A percentile compares a stretch with the other conserved stretches of the same genome.
These are phyloP conservation scores for Rhodinocichla rosea DNA, from an alignment of 2,113 vertebrate species.

Conservation along the genomic window DNA sequence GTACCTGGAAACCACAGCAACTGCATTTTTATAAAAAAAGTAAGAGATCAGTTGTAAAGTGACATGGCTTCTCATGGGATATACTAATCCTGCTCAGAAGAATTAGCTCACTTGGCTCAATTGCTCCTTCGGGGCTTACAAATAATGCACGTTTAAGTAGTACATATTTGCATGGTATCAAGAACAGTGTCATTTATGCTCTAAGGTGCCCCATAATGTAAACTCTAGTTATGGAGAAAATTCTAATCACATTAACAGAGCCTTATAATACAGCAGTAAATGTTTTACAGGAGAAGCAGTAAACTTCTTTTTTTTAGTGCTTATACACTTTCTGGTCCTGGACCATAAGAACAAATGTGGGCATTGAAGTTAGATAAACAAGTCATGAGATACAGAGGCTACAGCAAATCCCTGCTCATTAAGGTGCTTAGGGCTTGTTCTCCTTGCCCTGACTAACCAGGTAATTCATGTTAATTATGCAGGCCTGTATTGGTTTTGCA, in stretches of 20 bases:
- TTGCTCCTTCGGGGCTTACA: slow-evolving; percentile 29
- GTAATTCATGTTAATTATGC: background rate
- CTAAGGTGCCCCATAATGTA: slow-evolving; percentile 4
- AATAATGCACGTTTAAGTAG: slow-evolving; percentile 8
- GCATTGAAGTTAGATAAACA: background rate
- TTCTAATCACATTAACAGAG: slow-evolving; percentile 1
- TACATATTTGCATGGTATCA: slow-evolving; percentile 4
- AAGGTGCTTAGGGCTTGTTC: background rate
- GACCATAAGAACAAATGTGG: background rate
- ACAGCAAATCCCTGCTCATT: background rate
- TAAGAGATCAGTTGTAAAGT: slow-evolving; percentile 45
- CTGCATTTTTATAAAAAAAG: background rate
- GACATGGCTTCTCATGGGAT: slow-evolving; percentile 37
- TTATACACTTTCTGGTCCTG: background rate
- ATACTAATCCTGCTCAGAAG: slow-evolving; percentile 49
- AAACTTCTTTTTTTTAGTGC: background rate
- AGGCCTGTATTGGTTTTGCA: background rate
- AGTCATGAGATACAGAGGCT: background rate
- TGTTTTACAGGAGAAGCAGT: background rate
- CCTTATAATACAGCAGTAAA: background rate
- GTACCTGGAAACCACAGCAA: background rate
- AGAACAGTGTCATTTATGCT: slow-evolving; percentile 40
- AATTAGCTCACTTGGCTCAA: slow-evolving; percentile 47
- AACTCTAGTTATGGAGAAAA: slow-evolving; percentile 25
- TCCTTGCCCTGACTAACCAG: background rate